Evolutionary conservation across 1,140 invertebrate genomes (phyloP).

Genomic region (Camponotus vicinus): DNA sequence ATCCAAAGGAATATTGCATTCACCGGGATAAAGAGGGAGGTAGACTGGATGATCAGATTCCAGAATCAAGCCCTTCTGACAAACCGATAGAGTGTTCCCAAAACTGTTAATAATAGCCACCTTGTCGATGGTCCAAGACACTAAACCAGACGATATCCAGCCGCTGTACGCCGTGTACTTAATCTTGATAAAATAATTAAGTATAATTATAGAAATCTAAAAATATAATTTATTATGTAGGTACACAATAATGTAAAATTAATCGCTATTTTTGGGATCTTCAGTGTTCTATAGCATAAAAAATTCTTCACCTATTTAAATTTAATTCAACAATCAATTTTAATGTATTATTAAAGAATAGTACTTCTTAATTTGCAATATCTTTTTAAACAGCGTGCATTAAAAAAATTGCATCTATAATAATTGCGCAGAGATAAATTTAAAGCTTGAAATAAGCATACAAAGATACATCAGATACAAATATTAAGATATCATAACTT

Average conservation of each 20-base stretch:
- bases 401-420: background rate
- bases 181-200: constrained; percentile 85
- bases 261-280: background rate
- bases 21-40: constrained; percentile 91
- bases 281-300: background rate
- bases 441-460: background rate
- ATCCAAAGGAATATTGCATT: constrained; percentile 89
- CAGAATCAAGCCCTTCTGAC: constrained; percentile 91
- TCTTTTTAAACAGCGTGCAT: background rate
- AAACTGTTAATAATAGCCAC: constrained; percentile 94
- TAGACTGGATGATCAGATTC: constrained; percentile 91
- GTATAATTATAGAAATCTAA: background rate
- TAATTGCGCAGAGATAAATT: background rate
- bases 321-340: constrained; percentile 8
- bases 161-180: constrained; percentile 96
- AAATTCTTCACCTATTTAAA: background rate
- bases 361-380: background rate
- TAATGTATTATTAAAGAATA: background rate
- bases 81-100: constrained; percentile 93
- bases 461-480: no score
- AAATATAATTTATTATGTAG: background rate
- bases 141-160: constrained; percentile 95
- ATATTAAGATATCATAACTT: constrained; percentile 26
- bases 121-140: constrained; percentile 93
- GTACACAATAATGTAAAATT: background rate